Evolutionary conservation across 1,140 invertebrate genomes (phyloP), one percentile per base, ranked within the genome.

Genomic region (Papilio glaucus): DNA sequence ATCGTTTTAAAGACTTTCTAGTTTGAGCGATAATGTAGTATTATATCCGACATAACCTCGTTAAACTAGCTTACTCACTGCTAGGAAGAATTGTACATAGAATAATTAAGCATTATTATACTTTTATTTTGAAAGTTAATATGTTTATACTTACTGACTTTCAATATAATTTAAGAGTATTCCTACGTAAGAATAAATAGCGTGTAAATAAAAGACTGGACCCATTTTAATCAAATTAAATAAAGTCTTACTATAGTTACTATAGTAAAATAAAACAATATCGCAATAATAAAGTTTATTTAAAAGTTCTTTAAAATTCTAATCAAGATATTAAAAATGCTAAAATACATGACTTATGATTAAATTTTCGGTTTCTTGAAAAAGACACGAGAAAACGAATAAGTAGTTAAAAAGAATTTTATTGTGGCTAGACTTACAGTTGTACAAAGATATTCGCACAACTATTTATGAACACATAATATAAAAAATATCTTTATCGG

Each of bases 231-330:
- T 33, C 2, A 33, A 2, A 33, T 33, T 33, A 33, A 33, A 3
- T 33, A 33, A 8, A 42, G 3, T 42, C 41, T 15, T 42, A 10
- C 41, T 42, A n/a, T 13, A 13, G 39, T 41, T 41, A 13, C n/a
- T n/a, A n/a, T n/a, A n/a, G n/a, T n/a, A n/a, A 62, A 62, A 62
- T 18, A 37, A 62, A 9, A 38, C 33, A 38, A 60, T 38, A 12
- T 39, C 18, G 8, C 37, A 63, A 38, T 63, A 38, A 18, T 63
- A 41, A 57, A 57, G 9, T 63, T 63, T 63, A 63, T 63, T 62
- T 63, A 8, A 63, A 63, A 38, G 33, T 63, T 63, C 29, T 37
- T 63, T 63, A 12, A 39, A 63, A 24, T 38, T 63, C 62, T 63
- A 63, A 39, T 12, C 39, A 39, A 41, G 18, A 63, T 39, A 18